Conservation (phyloP, 2,797 vertebrate species). For the Coranthus polyacanthus region DNA sequence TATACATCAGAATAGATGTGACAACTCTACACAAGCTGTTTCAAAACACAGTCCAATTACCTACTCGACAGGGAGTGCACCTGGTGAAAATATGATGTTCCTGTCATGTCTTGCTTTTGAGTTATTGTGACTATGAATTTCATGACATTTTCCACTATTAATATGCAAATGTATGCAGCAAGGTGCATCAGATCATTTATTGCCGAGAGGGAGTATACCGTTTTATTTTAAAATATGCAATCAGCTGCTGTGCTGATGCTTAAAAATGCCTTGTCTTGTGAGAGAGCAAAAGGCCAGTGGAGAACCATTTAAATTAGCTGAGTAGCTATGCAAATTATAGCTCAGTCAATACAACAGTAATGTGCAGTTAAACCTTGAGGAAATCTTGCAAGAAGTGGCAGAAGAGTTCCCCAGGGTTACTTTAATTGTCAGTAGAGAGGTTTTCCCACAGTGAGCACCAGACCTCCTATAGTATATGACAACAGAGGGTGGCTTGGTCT, state of each 20-base stretch:
- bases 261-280: slow-evolving; percentile 6
- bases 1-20: slow-evolving; percentile 2
- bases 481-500: not conserved
- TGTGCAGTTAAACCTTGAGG: slow-evolving; percentile 18
- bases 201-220: not conserved
- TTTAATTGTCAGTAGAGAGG: no score
- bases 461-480: not conserved
- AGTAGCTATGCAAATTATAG: slow-evolving; percentile 31
- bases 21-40: not conserved
- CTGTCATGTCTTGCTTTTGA: slow-evolving; percentile 14
- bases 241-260: not conserved
- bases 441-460: not conserved
- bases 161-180: slow-evolving; percentile 49
- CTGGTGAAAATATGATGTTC: slow-evolving; percentile 16
- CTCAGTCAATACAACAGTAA: slow-evolving; percentile 3
- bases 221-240: slow-evolving; percentile 17
- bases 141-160: slow-evolving; percentile 6
- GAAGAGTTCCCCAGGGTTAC: no score
- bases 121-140: slow-evolving; percentile 2
- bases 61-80: not conserved
- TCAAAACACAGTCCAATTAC: slow-evolving; percentile 25
- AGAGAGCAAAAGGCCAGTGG: slow-evolving; percentile 18
- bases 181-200: slow-evolving; percentile 22
- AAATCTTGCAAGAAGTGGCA: not conserved
- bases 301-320: not conserved